phyloP scores from a whole-genome alignment of 2,797 vertebrate species.

The Malacoctenus gilli region DNA sequence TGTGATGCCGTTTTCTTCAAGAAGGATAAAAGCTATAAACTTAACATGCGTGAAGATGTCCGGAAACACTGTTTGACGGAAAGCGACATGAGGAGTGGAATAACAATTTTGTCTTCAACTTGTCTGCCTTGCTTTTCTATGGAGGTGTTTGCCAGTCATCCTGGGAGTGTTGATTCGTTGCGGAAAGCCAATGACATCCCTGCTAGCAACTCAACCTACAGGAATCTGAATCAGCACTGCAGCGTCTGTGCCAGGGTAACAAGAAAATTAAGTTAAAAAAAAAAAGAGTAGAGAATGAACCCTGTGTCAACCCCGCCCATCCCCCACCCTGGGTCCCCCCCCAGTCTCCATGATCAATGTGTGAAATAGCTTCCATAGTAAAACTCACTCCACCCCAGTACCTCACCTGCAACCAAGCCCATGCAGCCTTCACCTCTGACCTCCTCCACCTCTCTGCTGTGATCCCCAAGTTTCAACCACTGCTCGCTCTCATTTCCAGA shows the following conservation, averaged over 20 bases:
- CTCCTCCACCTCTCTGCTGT: constrained; percentile 5
- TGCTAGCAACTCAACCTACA: constrained; percentile 71
- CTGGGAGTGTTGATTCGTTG: constrained; percentile 79
- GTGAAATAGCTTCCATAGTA: constrained; percentile 35
- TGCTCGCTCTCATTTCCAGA: no score
- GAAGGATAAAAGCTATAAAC: no score
- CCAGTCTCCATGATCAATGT: no score
- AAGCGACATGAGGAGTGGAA: constrained; percentile 5
- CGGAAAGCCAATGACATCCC: constrained; percentile 72
- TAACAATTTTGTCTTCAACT: constrained; percentile 34
- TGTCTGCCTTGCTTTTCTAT: constrained; percentile 65
- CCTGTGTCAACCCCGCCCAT: constrained; percentile 34
- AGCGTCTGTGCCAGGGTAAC: constrained; percentile 82
- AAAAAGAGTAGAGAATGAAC: constrained; percentile 22
- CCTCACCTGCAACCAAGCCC: constrained; percentile 40
- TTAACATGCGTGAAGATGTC: no score
- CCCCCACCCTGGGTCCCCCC: constrained; percentile 33
- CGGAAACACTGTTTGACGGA: constrained; percentile 1
- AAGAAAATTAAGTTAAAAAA: constrained; percentile 9
- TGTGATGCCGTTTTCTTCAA: constrained; percentile 1
- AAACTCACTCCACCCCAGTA: constrained; percentile 48
- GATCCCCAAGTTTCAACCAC: not conserved
- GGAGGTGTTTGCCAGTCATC: constrained; percentile 77
- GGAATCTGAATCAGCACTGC: constrained; percentile 76
- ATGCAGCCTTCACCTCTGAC: constrained; percentile 18